phyloP scores from a whole-genome alignment of 2,797 vertebrate species.

The Halcyon leucocephala region DNA sequence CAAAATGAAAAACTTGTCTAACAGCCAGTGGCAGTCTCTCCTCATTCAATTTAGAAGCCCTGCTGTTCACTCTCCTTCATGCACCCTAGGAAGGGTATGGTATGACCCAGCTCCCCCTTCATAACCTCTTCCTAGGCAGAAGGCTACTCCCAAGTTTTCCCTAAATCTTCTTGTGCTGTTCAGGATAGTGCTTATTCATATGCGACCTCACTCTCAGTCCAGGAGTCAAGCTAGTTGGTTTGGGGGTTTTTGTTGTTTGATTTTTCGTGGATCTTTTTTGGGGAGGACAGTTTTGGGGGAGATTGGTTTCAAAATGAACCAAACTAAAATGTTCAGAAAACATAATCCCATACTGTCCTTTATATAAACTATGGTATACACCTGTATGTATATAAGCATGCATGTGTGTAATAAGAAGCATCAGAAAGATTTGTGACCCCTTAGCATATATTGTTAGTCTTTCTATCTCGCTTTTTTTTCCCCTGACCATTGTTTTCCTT shows the following conservation, averaged over 20 bases:
- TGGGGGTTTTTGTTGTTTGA: rapidly evolving
- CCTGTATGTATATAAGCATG: not conserved
- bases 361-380: not conserved
- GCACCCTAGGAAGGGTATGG: rapidly evolving
- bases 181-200: not conserved
- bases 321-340: not conserved
- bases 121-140: not conserved
- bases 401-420: not conserved
- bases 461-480: rapidly evolving
- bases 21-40: not conserved
- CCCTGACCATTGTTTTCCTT: not conserved
- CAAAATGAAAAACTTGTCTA: not conserved
- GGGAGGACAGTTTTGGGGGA: rapidly evolving
- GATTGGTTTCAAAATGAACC: not conserved
- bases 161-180: not conserved
- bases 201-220: not conserved
- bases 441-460: not conserved
- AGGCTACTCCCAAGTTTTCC: not conserved
- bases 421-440: not conserved
- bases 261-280: not conserved
- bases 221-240: not conserved
- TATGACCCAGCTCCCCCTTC: not conserved
- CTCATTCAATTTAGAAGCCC: not conserved
- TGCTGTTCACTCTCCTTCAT: not conserved
- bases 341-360: not conserved